A percentile compares a stretch with the other conserved stretches of the same genome.
phyloP scores from a whole-genome alignment of 2,113 vertebrate species.

The Pseudorasbora parva region DNA sequence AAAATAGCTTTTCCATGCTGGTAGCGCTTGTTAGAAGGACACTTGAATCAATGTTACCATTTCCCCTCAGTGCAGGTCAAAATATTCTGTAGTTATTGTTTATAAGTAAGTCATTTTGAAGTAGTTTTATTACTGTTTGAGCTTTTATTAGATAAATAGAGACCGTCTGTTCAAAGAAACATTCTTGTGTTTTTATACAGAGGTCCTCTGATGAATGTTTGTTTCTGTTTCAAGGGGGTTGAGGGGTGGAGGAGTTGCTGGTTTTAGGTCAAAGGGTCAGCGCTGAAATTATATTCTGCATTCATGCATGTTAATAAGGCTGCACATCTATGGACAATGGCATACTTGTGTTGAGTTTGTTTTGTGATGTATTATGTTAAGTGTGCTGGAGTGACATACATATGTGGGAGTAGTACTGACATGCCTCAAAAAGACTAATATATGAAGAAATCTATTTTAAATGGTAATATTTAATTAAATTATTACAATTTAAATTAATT shows the following conservation, averaged over 20 bases:
- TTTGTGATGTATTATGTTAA: background rate
- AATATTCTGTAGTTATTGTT: background rate
- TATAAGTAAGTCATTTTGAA: background rate
- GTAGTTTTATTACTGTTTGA: background rate
- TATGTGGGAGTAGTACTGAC: background rate
- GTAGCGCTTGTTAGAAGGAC: background rate
- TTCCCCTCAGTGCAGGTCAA: slow-evolving; percentile 6
- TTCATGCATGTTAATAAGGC: slow-evolving; percentile 14
- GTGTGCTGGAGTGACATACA: background rate
- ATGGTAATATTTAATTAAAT: too few relatives aligned
- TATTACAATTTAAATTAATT: too few relatives aligned
- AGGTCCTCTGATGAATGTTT: slow-evolving; percentile 18
- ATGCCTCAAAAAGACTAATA: background rate
- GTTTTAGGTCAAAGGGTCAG: slow-evolving; percentile 15
- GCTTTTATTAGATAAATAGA: background rate
- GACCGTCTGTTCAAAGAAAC: background rate
- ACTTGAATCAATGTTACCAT: slow-evolving; percentile 1
- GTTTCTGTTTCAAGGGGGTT: background rate
- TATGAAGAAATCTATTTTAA: too few relatives aligned
- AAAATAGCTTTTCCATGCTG: background rate
- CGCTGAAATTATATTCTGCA: slow-evolving; percentile 10
- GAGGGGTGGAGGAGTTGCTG: background rate
- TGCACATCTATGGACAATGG: slow-evolving; percentile 12
- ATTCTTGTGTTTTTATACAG: background rate
- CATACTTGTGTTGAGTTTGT: slow-evolving; percentile 12